A percentile compares a stretch with the other conserved stretches of the same genome.
Conservation (phyloP, 2,888 invertebrate genomes). For the Myathropa florea region DNA sequence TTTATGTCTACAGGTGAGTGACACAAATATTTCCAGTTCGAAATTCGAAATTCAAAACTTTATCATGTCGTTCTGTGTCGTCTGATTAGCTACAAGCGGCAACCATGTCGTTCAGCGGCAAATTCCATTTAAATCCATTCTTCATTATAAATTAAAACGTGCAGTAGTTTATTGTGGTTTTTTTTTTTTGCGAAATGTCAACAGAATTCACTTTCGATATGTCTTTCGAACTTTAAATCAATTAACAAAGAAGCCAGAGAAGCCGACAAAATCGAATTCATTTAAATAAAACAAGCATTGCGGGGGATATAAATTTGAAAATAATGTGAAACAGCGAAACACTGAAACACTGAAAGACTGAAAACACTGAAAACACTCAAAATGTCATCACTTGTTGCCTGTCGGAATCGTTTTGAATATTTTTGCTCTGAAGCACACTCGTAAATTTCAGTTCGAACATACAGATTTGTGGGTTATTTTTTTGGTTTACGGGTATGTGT, state of each 20-base stretch:
- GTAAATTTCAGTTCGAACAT: conserved; percentile 44
- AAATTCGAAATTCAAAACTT: conserved; percentile 37
- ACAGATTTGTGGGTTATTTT: conserved; percentile 32
- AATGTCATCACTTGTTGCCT: conserved; percentile 55
- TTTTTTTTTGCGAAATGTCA: conserved; percentile 54
- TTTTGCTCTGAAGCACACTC: conserved; percentile 28
- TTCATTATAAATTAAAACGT: conserved; percentile 42
- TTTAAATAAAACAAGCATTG: conserved; percentile 68
- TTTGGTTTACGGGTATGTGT: not conserved
- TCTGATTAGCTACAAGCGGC: not conserved
- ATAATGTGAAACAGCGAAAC: conserved; percentile 58
- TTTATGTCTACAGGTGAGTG: conserved; percentile 56
- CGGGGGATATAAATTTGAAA: conserved; percentile 63
- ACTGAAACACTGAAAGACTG: not conserved
- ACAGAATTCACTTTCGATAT: conserved; percentile 37
- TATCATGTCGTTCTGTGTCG: conserved; percentile 19
- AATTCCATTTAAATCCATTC: not conserved
- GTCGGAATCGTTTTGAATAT: conserved; percentile 51
- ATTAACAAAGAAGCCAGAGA: conserved; percentile 30
- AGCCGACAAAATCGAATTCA: conserved; percentile 14
- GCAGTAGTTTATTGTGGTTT: conserved; percentile 16
- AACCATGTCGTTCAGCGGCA: not conserved
- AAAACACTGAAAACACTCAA: conserved; percentile 52
- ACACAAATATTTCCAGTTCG: conserved; percentile 46
- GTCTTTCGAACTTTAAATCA: conserved; percentile 43